phyloP scores from a whole-genome alignment of 2,888 invertebrate genomes.

The Cistogaster globosa region DNA sequence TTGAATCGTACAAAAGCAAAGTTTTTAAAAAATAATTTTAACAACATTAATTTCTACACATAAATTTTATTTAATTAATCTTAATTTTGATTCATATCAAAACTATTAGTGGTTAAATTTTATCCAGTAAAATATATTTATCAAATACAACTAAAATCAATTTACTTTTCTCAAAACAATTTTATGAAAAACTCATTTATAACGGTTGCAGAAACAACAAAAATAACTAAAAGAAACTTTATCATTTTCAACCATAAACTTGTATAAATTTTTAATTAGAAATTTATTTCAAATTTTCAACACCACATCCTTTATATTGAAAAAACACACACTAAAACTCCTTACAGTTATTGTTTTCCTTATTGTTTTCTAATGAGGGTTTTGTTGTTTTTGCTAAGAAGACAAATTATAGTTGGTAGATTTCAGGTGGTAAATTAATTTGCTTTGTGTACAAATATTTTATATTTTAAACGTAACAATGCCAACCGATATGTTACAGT shows the following conservation, averaged over 20 bases:
- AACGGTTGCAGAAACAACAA: slow-evolving; percentile 29
- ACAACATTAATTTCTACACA: too few species aligned
- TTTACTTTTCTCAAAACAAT: slow-evolving; percentile 18
- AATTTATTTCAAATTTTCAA: slow-evolving; percentile 56
- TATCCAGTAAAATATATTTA: neutral
- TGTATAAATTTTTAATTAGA: slow-evolving; percentile 69
- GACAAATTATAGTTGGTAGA: slow-evolving; percentile 55
- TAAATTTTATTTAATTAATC: slow-evolving; percentile 1
- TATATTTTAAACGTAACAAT: slow-evolving; percentile 12
- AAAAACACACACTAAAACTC: neutral
- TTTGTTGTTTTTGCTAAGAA: slow-evolving; percentile 17
- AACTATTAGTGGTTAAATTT: slow-evolving; percentile 52
- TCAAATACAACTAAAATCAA: neutral
- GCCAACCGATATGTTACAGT: neutral
- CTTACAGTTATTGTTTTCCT: neutral
- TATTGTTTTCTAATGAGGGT: neutral
- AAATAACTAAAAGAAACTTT: slow-evolving; percentile 39
- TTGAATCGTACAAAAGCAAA: too few species aligned
- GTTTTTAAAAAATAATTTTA: too few species aligned
- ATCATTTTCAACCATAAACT: slow-evolving; percentile 59
- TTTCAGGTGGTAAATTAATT: slow-evolving; percentile 68
- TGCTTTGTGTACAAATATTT: slow-evolving; percentile 38
- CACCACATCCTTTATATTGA: slow-evolving; percentile 53
- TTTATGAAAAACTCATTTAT: slow-evolving; percentile 56
- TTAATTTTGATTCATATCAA: slow-evolving; percentile 52